These are phyloP conservation scores for Taenioides sp. DNA, from an alignment of 2,797 vertebrate genomes.

Conservation along the genomic window DNA sequence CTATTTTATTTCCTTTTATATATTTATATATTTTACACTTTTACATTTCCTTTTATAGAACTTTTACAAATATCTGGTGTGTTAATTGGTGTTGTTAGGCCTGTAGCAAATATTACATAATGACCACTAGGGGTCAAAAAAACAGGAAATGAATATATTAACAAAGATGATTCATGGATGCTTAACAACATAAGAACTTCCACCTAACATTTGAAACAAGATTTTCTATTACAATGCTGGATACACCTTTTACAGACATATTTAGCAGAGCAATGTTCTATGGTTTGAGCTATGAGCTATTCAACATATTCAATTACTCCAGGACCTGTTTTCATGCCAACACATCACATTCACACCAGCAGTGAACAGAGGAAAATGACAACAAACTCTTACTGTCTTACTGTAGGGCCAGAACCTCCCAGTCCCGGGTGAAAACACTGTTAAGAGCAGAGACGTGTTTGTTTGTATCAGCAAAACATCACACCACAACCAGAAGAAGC, in stretches of 20 bases:
- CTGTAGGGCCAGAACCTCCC: slow-evolving; percentile 39
- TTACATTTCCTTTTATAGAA: no score
- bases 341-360: slow-evolving; percentile 18
- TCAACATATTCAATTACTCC: slow-evolving; percentile 34
- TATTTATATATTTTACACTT: no score
- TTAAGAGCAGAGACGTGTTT: slow-evolving; percentile 40
- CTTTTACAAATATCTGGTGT: no score
- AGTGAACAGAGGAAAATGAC: slow-evolving; percentile 31
- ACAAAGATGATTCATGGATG: not conserved
- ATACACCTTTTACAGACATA: not conserved
- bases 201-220: not conserved
- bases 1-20: no score
- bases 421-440: slow-evolving; percentile 39
- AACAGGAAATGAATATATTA: not conserved
- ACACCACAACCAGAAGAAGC: slow-evolving; percentile 35
- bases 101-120: no score
- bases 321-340: slow-evolving; percentile 31
- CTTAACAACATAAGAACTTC: not conserved
- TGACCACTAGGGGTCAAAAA: not conserved
- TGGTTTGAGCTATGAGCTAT: slow-evolving; percentile 3
- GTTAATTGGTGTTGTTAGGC: no score
- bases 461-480: slow-evolving; percentile 48
- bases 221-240: not conserved
- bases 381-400: slow-evolving; percentile 29
- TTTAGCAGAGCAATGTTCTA: not conserved